These are phyloP conservation scores for Orthosia incerta DNA, from an alignment of 2,888 invertebrate species.

Conservation along the genomic window DNA sequence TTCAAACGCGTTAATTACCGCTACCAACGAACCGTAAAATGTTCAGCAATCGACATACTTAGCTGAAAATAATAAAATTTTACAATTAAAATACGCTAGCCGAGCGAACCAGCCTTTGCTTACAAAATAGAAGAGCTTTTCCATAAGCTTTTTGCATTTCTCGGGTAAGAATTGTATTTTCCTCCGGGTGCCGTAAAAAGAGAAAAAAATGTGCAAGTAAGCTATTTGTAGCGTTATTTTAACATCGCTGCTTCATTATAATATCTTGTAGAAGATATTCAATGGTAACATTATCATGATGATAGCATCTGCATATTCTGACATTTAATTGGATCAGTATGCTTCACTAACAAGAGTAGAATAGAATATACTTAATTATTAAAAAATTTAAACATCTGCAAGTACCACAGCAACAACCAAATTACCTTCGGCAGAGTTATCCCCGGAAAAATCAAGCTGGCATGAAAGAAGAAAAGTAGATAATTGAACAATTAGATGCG, in stretches of 20 bases:
- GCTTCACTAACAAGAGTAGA: background rate
- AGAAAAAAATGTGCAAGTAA: background rate
- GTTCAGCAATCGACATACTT: constrained; percentile 47
- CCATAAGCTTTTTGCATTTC: background rate
- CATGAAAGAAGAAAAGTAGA: background rate
- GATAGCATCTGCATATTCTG: background rate
- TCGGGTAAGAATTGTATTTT: background rate
- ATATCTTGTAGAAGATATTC: too few species aligned
- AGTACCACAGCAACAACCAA: too few species aligned
- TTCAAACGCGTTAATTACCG: constrained; percentile 58
- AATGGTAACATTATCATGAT: background rate
- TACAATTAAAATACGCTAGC: constrained; percentile 30
- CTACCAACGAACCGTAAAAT: constrained; percentile 48
- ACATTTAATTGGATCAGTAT: background rate
- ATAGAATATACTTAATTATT: too few species aligned
- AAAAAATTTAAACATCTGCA: too few species aligned
- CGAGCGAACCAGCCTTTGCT: background rate
- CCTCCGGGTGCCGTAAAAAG: background rate
- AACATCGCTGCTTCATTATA: background rate
- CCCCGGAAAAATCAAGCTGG: background rate
- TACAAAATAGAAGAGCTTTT: background rate
- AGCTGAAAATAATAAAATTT: constrained; percentile 42
- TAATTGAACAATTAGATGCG: background rate
- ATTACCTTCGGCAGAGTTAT: too few species aligned
- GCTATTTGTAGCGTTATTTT: background rate